Base-by-base conservation (phyloP, 1,140 invertebrate species). In the Drosophila seguyi region DNA sequence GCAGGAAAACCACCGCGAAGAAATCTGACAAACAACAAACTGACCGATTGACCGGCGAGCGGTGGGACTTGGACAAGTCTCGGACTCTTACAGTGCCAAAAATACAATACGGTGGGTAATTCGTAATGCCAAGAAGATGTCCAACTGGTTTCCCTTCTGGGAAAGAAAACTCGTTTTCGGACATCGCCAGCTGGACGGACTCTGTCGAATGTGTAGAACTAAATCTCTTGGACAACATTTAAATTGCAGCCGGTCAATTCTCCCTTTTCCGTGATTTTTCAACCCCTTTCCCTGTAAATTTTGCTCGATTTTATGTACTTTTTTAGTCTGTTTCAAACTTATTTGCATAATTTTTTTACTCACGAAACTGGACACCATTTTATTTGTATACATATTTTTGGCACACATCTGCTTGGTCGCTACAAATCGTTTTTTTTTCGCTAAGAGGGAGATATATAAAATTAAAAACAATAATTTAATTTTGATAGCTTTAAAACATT, bases 101-200 rank as follows among this genome's bases (percentile, higher is more conserved):
- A 67, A 20, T 20, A 39, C 14, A 20, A 59, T 47, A n/a, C 36
- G 20, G 22, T 31, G n/a, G 22, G 63, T 29, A 27, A 48, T 45
- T 66, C 18, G 25, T 58, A 47, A 38, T n/a, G 38, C 39, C 44
- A 25, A 48, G 11, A 27, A 75, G 59, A 31, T 58, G 55, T 62
- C 38, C 68, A 87, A 81, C 82, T 79, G 74, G 78, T 85, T 85
- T 85, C 22, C 38, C 27, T 11, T 31, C 63, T 85, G 83, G 74
- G 81, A 85, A 85, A 59, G 22, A 5, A 86, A 85, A 86, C 82
- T 52, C 18, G 82, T 85, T 85, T 71, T 48, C 13, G 57, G 52
- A 67, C 74, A 41, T 69, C 39, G 47, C 27, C 60, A 71, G 60
- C 39, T 50, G 48, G 25, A 27, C 41, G 62, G 29, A 60, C 58